A percentile compares a stretch with the other conserved stretches of the same genome.
These are phyloP conservation scores for Mirounga angustirostris DNA, from an alignment of 2,113 vertebrate genomes.

Conservation along the genomic window DNA sequence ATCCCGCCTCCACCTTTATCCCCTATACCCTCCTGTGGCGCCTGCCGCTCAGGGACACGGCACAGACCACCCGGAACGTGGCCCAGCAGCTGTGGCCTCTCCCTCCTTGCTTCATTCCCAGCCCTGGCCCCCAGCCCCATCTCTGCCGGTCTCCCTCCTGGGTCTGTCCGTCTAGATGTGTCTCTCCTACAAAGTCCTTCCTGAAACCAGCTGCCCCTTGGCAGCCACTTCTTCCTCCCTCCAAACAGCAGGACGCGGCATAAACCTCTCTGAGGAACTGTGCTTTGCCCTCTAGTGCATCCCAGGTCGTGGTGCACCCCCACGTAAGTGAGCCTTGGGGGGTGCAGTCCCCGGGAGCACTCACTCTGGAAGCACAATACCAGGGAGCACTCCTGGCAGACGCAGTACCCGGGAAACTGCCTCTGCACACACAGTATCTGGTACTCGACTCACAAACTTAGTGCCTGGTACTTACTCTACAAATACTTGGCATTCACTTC, in stretches of 20 bases:
- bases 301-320: fast-evolving
- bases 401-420: background rate
- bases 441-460: background rate
- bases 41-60: background rate
- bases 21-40: fast-evolving
- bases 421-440: background rate
- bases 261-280: background rate
- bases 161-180: background rate
- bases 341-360: background rate
- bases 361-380: no score
- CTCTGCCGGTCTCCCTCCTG: background rate
- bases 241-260: background rate
- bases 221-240: background rate
- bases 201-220: background rate
- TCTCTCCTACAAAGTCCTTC: background rate
- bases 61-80: no score
- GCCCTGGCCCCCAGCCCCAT: background rate
- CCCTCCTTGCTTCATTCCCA: background rate
- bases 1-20: background rate
- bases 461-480: background rate
- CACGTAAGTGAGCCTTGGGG: background rate
- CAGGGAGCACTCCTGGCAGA: background rate
- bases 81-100: background rate
- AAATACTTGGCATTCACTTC: background rate
- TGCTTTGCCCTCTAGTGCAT: fast-evolving